Evolutionary conservation across 2,888 invertebrate species (phyloP), one percentile per base, ranked within the genome.

Genomic region (Nebria brevicollis): DNA sequence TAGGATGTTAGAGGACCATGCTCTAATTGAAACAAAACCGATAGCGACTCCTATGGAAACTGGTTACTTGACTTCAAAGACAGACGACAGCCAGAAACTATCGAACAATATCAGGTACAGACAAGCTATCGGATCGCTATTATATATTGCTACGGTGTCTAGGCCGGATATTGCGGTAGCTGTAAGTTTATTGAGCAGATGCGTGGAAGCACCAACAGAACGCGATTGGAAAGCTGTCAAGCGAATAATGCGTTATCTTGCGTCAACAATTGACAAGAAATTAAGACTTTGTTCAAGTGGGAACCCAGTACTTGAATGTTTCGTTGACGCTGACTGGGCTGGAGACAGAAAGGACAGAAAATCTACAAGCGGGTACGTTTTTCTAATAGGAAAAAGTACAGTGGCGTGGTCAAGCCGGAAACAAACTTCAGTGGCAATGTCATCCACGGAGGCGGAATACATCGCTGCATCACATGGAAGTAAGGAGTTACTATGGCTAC

Each of bases 201-300:
- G 72, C 13, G 77, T 77, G 15, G 25, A 68, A 42, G 26, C n/a
- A 10, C 77, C 77, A 72, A 43, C 68, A 41, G 25, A 72, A n/a
- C 25, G 20, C 25, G 77, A 82, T 68, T 82, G 77, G 80, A 77
- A 65, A 4, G 75, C 75, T 64, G 42, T 66, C 8, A 82, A 82
- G 72, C 41, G 77, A 41, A 73, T 82, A 25, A 73, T 83, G 8
- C 68, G 72, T 15, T 83, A 81, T 68, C 20, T 20, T 20, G 20
- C 20, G 20, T 20, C 20, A 20, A 20, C 20, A 20, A 20, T 20
- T 20, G 20, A 74, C 43, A 74, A 74, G 43, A 74, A 74, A 42
- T 42, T 74, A 34, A 74, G 25, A 42, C 34, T 74, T 8, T 42
- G 42, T 13, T 34, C 42, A 42, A 11, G 43, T n/a, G 43, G 74